These are phyloP conservation scores for Phaethon lepturus DNA, from an alignment of 2,113 vertebrate genomes.

Conservation along the genomic window DNA sequence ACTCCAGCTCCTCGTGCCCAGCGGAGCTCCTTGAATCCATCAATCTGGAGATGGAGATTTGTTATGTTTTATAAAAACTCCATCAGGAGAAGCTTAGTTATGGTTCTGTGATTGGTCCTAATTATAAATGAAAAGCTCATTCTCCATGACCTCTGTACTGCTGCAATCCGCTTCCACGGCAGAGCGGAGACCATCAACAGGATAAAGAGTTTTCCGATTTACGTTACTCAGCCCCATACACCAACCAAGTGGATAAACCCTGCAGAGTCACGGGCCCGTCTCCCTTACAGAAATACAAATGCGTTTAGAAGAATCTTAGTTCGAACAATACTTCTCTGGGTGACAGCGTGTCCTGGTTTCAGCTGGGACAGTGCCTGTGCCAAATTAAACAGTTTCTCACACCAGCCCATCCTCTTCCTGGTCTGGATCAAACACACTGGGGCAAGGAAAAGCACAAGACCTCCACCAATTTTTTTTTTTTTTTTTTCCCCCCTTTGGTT, in stretches of 20 bases:
- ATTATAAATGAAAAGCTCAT: not conserved
- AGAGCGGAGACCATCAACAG: not conserved
- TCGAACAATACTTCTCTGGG: not conserved
- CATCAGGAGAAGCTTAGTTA: not conserved
- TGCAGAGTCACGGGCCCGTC: not conserved
- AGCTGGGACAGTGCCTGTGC: too few relatives aligned
- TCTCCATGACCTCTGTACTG: rapidly evolving
- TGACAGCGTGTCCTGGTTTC: not conserved
- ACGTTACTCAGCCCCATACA: rapidly evolving
- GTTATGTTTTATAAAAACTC: not conserved
- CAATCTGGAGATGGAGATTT: not conserved
- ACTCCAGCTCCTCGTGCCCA: not conserved
- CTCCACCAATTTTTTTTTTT: not conserved
- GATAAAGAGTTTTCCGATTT: not conserved
- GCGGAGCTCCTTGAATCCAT: not conserved
- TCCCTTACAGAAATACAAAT: not conserved
- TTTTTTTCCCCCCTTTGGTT: not conserved
- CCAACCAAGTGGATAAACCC: not conserved
- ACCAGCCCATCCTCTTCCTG: not conserved
- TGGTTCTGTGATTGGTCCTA: not conserved
- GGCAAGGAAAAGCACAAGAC: not conserved
- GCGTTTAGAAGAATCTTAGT: not conserved
- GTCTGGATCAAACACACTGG: not conserved
- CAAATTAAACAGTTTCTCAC: not conserved
- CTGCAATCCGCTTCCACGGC: not conserved